Evolutionary conservation across 2,113 vertebrate species (phyloP), one percentile per base, ranked within the genome.

Genomic region (Bombycilla garrulus): DNA sequence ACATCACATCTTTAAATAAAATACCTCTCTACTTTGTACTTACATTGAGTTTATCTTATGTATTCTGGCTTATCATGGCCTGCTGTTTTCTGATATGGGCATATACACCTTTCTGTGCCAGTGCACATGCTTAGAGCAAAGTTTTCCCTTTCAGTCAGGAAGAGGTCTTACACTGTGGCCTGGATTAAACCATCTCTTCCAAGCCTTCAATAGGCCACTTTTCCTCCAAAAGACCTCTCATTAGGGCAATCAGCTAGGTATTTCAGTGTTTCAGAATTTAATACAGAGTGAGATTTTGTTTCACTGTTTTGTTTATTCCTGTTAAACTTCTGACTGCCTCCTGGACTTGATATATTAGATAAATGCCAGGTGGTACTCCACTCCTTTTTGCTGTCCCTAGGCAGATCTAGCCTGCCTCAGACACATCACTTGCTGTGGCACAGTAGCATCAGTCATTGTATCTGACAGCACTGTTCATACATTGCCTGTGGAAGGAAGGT

Each of bases 201-300:
- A 28, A 88, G 38, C 33, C 67, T 86, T 82, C 67, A 66, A 22
- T 24, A 69, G 35, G 31, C 16, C 25, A 47, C 42, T 15, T 58
- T 83, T 64, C 35, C 19, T 24, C 42, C 33, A 8, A 51, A n/a
- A 86, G 74, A 60, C 50, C 16, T 83, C 53, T 92, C 44, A 79
- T 87, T 97, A 57, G 65, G 24, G 57, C 76, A 60, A 51, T 86
- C 64, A 70, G 38, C 36, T 87, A 56, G 15, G 38, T 56, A 42
- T 89, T 96, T 93, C 28, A 17, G 71, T 53, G 47, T 85, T 96
- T 95, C 33, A 16, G 77, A 83, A 81, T 76, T 67, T 70, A 74
- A 84, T 35, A 61, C 24, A 42, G 71, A 65, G 38, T 31, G 40
- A 29, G 12, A 21, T 79, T 74, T 93, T 96, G 80, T 94, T 95